These are phyloP conservation scores for Callitettix versicolor DNA, from an alignment of 1,140 invertebrate species.

Conservation along the genomic window DNA sequence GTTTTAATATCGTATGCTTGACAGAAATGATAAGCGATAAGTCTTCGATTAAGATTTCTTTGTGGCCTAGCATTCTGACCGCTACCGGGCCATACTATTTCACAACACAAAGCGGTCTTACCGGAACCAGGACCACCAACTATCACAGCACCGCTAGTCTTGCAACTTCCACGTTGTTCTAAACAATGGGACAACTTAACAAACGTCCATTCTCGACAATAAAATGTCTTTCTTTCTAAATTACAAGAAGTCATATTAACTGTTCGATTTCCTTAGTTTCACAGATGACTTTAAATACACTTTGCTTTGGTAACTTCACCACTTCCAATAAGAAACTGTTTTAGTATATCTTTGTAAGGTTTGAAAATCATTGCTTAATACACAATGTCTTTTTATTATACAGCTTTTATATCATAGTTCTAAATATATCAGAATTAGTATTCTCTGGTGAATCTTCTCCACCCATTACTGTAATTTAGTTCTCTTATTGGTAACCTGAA, in stretches of 20 bases:
- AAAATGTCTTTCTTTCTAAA: constrained; percentile 47
- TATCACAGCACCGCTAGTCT: constrained; percentile 70
- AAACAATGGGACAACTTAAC: constrained; percentile 85
- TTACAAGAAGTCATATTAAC: constrained; percentile 14
- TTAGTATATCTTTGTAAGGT: no score
- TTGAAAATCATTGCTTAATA: no score
- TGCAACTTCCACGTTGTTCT: constrained; percentile 65
- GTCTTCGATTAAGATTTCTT: constrained; percentile 56
- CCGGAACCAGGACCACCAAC: constrained; percentile 84
- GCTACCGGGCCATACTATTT: constrained; percentile 61
- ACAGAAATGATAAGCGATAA: constrained; percentile 75
- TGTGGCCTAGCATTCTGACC: constrained; percentile 54
- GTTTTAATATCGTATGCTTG: constrained; percentile 49
- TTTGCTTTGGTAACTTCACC: no score
- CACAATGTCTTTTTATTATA: no score
- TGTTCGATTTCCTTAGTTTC: not conserved
- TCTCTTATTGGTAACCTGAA: no score
- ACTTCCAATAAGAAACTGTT: no score
- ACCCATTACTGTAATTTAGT: no score
- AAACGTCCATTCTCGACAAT: constrained; percentile 88
- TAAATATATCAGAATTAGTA: no score
- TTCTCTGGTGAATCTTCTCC: no score
- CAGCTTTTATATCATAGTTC: no score
- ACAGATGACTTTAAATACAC: no score
- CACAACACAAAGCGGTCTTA: constrained; percentile 72